These are phyloP conservation scores for Dicranocentrus wangi DNA, from an alignment of 2,888 invertebrate genomes.

Conservation along the genomic window DNA sequence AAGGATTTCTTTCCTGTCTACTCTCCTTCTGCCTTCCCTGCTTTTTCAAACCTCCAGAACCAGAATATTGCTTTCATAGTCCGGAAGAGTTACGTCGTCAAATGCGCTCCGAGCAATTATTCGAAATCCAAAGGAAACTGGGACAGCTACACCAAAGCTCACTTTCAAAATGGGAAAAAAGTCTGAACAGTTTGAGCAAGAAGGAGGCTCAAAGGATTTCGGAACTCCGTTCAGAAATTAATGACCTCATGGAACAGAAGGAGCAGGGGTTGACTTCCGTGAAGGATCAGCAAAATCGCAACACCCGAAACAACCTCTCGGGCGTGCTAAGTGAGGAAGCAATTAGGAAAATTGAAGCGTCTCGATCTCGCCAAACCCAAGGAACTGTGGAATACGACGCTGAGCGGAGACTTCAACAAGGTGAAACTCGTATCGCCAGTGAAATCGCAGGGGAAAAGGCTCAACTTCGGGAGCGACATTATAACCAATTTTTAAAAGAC, in stretches of 20 bases:
- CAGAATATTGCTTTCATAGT: constrained; percentile 27
- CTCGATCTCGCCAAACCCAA: constrained; percentile 36
- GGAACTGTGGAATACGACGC: constrained; percentile 36
- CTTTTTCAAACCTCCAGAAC: background rate
- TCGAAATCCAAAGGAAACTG: background rate
- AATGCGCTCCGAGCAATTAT: constrained; percentile 41
- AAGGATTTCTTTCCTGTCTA: constrained; percentile 9
- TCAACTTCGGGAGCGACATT: constrained; percentile 31
- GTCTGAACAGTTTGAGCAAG: background rate
- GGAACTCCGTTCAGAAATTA: constrained; percentile 20
- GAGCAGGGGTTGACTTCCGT: constrained; percentile 18
- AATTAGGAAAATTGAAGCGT: constrained; percentile 29
- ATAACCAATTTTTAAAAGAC: constrained; percentile 13
- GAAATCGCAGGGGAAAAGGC: constrained; percentile 34
- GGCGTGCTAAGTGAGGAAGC: constrained; percentile 21
- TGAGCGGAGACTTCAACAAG: constrained; percentile 33
- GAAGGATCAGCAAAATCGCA: constrained; percentile 35
- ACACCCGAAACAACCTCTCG: constrained; percentile 22
- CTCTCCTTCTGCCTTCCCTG: constrained; percentile 27
- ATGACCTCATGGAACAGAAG: constrained; percentile 11
- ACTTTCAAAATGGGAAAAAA: constrained; percentile 18
- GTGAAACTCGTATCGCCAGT: constrained; percentile 18
- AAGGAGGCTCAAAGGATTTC: constrained; percentile 35
- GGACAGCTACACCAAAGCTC: constrained; percentile 12
- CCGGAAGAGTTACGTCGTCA: constrained; percentile 17